Conservation (phyloP, 2,888 invertebrate species). For the Micoletzkya japonica region DNA sequence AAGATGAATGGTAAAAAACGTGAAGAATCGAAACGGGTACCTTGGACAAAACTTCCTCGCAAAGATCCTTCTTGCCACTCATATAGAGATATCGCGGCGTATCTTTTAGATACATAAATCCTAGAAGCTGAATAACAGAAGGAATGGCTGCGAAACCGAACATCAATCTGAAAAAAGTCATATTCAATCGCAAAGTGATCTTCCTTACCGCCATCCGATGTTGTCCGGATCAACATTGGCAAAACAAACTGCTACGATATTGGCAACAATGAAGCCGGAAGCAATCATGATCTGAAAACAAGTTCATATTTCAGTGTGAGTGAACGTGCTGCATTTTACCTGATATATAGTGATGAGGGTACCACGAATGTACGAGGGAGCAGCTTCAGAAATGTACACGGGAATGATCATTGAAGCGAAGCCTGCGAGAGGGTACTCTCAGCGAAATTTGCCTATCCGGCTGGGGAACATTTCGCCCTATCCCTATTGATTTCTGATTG, state of each 20-base stretch:
- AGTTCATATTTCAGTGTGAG: neutral
- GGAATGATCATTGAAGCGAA: slow-evolving; percentile 68
- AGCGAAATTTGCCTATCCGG: no score
- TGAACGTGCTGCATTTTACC: neutral
- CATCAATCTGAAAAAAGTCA: slow-evolving; percentile 65
- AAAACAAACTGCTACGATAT: slow-evolving; percentile 68
- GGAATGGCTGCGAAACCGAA: slow-evolving; percentile 68
- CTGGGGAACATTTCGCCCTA: neutral
- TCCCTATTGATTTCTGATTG: neutral
- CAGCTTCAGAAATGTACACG: slow-evolving; percentile 70
- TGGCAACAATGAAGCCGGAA: slow-evolving; percentile 69
- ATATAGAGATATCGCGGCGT: slow-evolving; percentile 64
- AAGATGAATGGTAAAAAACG: neutral
- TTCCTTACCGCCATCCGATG: slow-evolving; percentile 68
- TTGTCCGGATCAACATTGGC: slow-evolving; percentile 64
- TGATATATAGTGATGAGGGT: slow-evolving; percentile 55
- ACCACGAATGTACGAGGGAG: slow-evolving; percentile 68
- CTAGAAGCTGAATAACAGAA: slow-evolving; percentile 36
- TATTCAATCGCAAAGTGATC: neutral
- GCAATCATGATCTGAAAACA: slow-evolving; percentile 68
- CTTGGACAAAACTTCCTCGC: slow-evolving; percentile 19
- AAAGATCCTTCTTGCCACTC: slow-evolving; percentile 18
- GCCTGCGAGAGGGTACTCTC: no score
- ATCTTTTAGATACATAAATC: slow-evolving; percentile 21
- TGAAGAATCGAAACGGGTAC: neutral